Evolutionary conservation across 2,888 invertebrate species (phyloP).

Genomic region (Lasioglossum oenotherae): DNA sequence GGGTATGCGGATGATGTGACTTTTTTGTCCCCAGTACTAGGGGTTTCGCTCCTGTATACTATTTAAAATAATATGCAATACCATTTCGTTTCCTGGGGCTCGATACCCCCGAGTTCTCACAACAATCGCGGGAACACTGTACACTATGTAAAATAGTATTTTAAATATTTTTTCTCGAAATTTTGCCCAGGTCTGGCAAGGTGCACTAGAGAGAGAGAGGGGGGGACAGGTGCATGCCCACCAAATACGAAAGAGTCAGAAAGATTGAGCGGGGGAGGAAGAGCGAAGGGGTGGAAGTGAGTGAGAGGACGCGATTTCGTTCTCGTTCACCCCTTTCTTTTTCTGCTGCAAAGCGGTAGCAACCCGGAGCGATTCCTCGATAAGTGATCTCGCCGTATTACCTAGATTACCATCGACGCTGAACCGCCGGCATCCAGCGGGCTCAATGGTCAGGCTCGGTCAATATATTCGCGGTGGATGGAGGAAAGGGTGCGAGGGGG

Average conservation of each 20-base stretch:
- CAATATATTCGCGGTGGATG: conserved; percentile 72
- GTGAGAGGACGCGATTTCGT: neutral
- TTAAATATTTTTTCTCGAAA: too few relatives aligned
- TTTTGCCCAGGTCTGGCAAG: too few relatives aligned
- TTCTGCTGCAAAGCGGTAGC: conserved; percentile 25
- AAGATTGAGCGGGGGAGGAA: neutral
- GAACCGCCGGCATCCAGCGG: conserved; percentile 45
- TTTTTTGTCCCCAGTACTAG: too few relatives aligned
- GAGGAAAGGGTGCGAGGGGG: conserved; percentile 21
- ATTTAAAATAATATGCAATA: too few relatives aligned
- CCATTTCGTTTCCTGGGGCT: too few relatives aligned
- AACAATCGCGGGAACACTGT: too few relatives aligned
- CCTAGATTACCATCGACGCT: conserved; percentile 74
- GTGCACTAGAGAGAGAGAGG: too few relatives aligned
- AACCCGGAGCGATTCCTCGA: conserved; percentile 64
- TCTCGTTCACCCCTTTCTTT: neutral
- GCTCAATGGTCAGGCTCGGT: conserved; percentile 71
- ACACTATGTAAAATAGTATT: too few relatives aligned
- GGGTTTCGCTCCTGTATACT: too few relatives aligned
- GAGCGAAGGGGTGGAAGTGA: neutral
- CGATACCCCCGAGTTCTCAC: too few relatives aligned
- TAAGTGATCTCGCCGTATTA: conserved; percentile 76
- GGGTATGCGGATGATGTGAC: too few relatives aligned
- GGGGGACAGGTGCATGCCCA: neutral
- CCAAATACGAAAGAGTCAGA: neutral